These are phyloP conservation scores for Calliopsis andreniformis DNA, from an alignment of 1,140 invertebrate species.

Conservation along the genomic window DNA sequence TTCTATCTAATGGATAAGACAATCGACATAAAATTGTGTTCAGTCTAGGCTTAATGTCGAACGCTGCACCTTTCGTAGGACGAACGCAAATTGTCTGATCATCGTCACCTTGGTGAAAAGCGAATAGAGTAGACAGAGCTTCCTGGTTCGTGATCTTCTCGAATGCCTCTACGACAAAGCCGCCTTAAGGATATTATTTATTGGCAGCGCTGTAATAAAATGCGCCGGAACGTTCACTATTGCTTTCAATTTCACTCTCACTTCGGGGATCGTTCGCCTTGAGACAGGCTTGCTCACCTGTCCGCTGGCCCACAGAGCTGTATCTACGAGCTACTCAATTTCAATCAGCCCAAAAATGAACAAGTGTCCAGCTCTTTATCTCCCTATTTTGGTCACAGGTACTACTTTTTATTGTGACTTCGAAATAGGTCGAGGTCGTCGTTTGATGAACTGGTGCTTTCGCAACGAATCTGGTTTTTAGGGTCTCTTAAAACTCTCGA, in stretches of 20 bases:
- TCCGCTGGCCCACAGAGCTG: slow-evolving; percentile 13
- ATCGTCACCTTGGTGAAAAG: not conserved
- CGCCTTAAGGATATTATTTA: slow-evolving; percentile 40
- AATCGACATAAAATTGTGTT: too few species aligned
- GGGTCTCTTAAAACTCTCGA: too few species aligned
- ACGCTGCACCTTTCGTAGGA: not conserved
- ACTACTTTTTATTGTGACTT: not conserved
- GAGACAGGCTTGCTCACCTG: slow-evolving; percentile 46
- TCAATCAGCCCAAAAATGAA: slow-evolving; percentile 35
- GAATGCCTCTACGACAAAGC: slow-evolving; percentile 5
- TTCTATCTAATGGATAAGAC: too few species aligned
- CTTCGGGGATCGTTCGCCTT: slow-evolving; percentile 41
- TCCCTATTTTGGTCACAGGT: slow-evolving; percentile 20
- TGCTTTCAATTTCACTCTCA: slow-evolving; percentile 69
- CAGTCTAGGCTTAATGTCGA: too few species aligned
- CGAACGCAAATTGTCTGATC: not conserved
- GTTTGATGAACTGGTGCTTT: not conserved
- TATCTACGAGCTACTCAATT: slow-evolving; percentile 15
- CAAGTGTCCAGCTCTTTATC: slow-evolving; percentile 17
- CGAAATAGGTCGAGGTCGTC: slow-evolving; percentile 8
- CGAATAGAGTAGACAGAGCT: not conserved
- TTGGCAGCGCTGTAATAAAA: slow-evolving; percentile 36
- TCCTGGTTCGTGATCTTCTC: slow-evolving; percentile 20
- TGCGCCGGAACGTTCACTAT: slow-evolving; percentile 41
- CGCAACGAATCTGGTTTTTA: too few species aligned